Evolutionary conservation across 1,140 invertebrate genomes (phyloP).

Genomic region (Drosophila truncata): DNA sequence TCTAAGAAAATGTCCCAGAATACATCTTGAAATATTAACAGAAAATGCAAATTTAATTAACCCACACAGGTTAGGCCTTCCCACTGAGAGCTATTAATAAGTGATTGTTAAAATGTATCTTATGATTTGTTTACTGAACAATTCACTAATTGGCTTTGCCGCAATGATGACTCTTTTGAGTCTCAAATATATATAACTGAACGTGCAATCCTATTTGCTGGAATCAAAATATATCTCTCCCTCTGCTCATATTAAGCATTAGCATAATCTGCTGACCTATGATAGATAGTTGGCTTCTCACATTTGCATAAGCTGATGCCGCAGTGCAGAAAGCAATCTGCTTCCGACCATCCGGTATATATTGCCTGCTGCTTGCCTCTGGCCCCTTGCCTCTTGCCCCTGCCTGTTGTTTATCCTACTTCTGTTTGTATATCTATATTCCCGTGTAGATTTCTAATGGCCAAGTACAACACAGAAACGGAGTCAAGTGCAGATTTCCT

Average conservation of each 20-base stretch:
- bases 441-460: constrained; percentile 28
- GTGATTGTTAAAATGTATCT: constrained; percentile 5
- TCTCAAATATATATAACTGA: background rate
- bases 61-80: background rate
- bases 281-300: constrained; percentile 35
- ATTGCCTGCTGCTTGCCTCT: background rate
- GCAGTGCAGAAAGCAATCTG: constrained; percentile 50
- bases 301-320: constrained; percentile 72
- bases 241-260: constrained; percentile 33
- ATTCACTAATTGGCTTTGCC: constrained; percentile 24
- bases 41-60: constrained; percentile 5
- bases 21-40: background rate
- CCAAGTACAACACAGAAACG: constrained; percentile 42
- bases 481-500: constrained; percentile 70
- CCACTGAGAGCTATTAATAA: background rate
- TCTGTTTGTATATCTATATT: constrained; percentile 2
- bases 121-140: constrained; percentile 10
- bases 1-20: background rate
- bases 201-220: background rate
- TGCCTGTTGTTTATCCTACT: constrained; percentile 7
- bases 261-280: constrained; percentile 76
- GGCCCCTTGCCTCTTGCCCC: background rate
- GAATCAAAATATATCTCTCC: background rate
- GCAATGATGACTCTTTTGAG: background rate
- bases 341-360: constrained; percentile 13